Evolutionary conservation across 1,140 invertebrate genomes (phyloP), one percentile per base, ranked within the genome.

Genomic region (Apocrypta bakeri): DNA sequence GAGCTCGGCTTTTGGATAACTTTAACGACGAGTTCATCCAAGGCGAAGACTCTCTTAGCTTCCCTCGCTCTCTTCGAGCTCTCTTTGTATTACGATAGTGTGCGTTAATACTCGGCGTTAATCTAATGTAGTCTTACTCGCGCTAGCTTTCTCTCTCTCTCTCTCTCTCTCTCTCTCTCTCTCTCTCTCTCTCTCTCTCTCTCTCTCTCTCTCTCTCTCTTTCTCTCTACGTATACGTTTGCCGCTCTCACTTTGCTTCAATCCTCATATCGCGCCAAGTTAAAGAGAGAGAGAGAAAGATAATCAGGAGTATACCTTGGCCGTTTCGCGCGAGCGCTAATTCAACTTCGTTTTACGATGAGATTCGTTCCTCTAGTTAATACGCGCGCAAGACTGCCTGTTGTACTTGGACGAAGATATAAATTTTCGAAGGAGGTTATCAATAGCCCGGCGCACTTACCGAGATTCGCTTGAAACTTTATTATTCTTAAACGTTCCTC

Each of bases 11-110:
- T 63, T 76, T 29, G 66, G 72, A 71, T 82, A 71, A 71, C 12
- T 71, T 82, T 82, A 77, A 82, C 48, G 74, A 71, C 72, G n/a
- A 74, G 61, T 71, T 77, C 63, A 69, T 81, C 74, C 42, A 21
- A 25, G 40, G 11, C 61, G 24, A 69, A 75, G 9, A 76, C 64
- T 24, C 73, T 40, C 63, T 69, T 56, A 33, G 7, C 61, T 25
- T 6, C 11, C 37, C 24, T 14, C 37, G 17, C 33, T 40, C 29
- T 77, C 25, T 17, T n/a, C 24, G 40, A 0, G 29, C n/a, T 33
- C 27, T 79, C 40, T 27, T 63, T 63, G 14, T 63, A 12, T 72
- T 61, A 7, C 29, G 6, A 61, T 63, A 37, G 68, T 56, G 21
- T 14, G 31, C 48, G 17, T 31, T 72, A 80, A 80, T 72, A 29